Percentiles rank a stretch among this genome's conserved stretches.
Evolutionary conservation across 1,140 invertebrate genomes (phyloP).

Genomic region (Anadara kagoshimensis): DNA sequence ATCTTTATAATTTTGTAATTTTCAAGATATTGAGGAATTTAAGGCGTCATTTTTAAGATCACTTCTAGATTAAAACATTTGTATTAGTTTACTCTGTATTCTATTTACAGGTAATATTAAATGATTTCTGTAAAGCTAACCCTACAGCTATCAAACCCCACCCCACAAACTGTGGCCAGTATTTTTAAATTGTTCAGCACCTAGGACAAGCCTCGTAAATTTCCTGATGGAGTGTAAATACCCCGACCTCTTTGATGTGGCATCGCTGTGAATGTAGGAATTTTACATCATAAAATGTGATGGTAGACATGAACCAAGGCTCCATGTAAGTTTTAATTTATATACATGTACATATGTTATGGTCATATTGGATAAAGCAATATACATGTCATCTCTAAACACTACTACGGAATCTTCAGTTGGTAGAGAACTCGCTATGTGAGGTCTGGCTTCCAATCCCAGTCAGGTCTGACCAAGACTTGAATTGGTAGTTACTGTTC

Average conservation of each 20-base stretch:
- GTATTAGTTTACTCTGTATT: background rate
- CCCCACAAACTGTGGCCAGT: slow-evolving; percentile 19
- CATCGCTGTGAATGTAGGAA: slow-evolving; percentile 47
- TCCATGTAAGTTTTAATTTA: slow-evolving; percentile 53
- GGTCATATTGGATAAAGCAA: too few species aligned
- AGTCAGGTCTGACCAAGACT: too few species aligned
- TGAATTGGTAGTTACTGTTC: too few species aligned
- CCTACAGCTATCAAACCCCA: slow-evolving; percentile 9
- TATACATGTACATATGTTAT: too few species aligned
- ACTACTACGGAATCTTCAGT: too few species aligned
- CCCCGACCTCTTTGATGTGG: slow-evolving; percentile 57
- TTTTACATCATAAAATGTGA: slow-evolving; percentile 56
- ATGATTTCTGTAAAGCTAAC: slow-evolving; percentile 19
- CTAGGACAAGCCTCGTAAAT: slow-evolving; percentile 26
- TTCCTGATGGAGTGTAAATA: slow-evolving; percentile 57
- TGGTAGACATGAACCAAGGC: slow-evolving; percentile 54
- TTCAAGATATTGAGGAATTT: too few species aligned
- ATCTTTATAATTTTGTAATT: too few species aligned
- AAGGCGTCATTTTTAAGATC: too few species aligned
- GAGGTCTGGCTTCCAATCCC: too few species aligned
- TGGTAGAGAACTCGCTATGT: too few species aligned
- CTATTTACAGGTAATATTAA: slow-evolving; percentile 22
- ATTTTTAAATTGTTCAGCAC: slow-evolving; percentile 24
- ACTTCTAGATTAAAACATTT: too few species aligned
- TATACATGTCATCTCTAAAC: too few species aligned